Conservation (phyloP, 2,888 invertebrate species). For the Meghimatium bilineatum region DNA sequence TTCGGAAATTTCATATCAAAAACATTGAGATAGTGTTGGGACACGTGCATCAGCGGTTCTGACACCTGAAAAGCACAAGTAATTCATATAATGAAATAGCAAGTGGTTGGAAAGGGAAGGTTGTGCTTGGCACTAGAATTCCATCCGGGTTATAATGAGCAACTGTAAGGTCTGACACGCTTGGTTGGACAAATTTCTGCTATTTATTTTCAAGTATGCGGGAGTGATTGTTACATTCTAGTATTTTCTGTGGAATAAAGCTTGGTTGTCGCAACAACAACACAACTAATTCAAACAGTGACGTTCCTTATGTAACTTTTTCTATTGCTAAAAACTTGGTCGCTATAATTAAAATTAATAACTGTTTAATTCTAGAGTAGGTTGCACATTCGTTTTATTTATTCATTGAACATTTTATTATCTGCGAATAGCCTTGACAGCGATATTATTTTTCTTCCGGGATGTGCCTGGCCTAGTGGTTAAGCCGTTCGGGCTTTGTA, state of each 20-base stretch:
- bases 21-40: background rate
- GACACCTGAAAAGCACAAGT: constrained; percentile 23
- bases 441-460: too few relatives aligned
- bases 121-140: background rate
- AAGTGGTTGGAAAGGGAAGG: too few relatives aligned
- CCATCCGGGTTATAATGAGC: background rate
- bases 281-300: background rate
- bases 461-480: too few relatives aligned
- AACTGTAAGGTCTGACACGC: background rate
- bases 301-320: background rate
- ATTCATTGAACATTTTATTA: too few relatives aligned
- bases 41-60: constrained; percentile 29
- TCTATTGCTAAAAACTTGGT: background rate
- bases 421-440: too few relatives aligned
- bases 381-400: too few relatives aligned
- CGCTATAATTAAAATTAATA: too few relatives aligned
- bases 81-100: background rate
- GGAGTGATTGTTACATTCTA: background rate
- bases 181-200: background rate
- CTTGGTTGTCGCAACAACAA: background rate
- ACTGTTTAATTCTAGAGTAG: too few relatives aligned
- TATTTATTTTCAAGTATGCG: background rate
- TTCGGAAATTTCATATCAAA: background rate
- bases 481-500: too few relatives aligned
- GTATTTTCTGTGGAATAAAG: background rate